Conservation (phyloP, 1,140 invertebrate genomes). For the Monochamus saltuarius region DNA sequence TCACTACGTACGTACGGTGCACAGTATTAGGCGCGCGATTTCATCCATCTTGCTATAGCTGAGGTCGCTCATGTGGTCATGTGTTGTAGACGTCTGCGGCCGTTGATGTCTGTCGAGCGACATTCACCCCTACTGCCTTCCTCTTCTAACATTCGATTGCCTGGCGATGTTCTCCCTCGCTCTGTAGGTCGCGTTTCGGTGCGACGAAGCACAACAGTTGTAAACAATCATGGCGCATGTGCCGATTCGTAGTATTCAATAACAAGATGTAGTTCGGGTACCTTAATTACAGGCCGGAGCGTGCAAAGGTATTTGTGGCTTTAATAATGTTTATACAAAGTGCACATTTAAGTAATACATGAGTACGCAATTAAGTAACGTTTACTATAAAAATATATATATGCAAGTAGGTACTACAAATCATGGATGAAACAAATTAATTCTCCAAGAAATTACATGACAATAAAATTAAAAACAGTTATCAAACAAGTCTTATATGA, state of each 20-base stretch:
- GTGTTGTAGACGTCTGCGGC: slow-evolving; percentile 16
- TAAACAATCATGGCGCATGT: slow-evolving; percentile 54
- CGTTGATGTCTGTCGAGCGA: slow-evolving; percentile 20
- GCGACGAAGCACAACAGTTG: slow-evolving; percentile 42
- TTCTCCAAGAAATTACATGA: no score
- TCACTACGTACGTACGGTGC: background rate
- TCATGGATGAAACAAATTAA: no score
- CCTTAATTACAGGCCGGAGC: slow-evolving; percentile 5
- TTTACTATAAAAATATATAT: no score
- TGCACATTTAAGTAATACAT: no score
- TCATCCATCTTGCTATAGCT: background rate
- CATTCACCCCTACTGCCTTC: slow-evolving; percentile 7
- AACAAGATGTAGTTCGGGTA: slow-evolving; percentile 25
- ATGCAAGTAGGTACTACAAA: no score
- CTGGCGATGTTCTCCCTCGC: slow-evolving; percentile 4
- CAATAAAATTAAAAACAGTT: no score
- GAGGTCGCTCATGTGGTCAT: slow-evolving; percentile 13
- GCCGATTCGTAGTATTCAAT: slow-evolving; percentile 45
- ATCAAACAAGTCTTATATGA: no score
- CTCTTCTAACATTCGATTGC: slow-evolving; percentile 11
- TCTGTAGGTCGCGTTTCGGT: slow-evolving; percentile 39
- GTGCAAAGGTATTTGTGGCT: background rate
- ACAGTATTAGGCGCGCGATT: background rate
- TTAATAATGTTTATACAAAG: no score
- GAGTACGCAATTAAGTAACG: no score